Conservation (phyloP, 2,113 vertebrate species). For the Lamprotornis superbus region DNA sequence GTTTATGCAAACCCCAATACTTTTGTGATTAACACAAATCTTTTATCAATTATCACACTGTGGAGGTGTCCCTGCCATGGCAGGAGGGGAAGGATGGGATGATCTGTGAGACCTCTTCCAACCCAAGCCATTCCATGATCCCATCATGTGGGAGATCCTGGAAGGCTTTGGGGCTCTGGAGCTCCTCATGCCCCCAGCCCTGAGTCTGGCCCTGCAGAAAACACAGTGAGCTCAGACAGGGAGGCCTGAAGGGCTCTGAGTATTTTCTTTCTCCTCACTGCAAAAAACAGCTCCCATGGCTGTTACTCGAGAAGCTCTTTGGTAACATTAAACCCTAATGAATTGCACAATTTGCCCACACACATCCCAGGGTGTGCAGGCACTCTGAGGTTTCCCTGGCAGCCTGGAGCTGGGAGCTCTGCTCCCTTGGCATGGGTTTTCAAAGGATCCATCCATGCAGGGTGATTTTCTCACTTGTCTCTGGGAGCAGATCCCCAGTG, state of each 20-base stretch:
- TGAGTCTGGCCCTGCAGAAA: neutral
- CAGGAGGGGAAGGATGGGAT: neutral
- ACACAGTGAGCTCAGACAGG: rapidly evolving
- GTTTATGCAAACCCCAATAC: too few species aligned
- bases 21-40: too few species aligned
- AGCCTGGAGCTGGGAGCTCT: rapidly evolving
- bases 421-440: neutral
- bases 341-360: neutral
- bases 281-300: rapidly evolving
- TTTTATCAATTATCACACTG: too few species aligned
- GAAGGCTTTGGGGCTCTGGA: neutral
- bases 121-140: too few species aligned
- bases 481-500: neutral
- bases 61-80: neutral
- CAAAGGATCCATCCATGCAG: rapidly evolving
- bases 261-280: neutral
- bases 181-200: rapidly evolving
- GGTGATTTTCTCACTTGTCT: neutral
- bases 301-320: neutral
- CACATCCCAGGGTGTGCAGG: neutral
- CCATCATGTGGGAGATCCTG: neutral
- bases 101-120: neutral
- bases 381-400: neutral
- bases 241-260: neutral
- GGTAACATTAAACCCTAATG: neutral